Conservation (phyloP, 1,140 invertebrate species). For the Tetramorium alpestre region DNA sequence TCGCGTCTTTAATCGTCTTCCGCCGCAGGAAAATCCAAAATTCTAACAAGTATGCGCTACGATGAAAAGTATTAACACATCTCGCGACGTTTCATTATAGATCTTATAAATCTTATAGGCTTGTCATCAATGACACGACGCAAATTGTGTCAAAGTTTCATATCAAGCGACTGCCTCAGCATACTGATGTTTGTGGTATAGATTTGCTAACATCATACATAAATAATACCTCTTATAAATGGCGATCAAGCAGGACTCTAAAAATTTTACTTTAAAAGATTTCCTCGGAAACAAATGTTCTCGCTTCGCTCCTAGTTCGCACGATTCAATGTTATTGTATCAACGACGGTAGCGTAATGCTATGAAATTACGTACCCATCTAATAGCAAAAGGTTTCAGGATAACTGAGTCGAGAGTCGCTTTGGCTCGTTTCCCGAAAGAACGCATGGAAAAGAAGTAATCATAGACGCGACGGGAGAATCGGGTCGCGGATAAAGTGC, state of each 20-base stretch:
- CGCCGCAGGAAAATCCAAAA: not conserved
- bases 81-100: not conserved
- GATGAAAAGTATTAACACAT: not conserved
- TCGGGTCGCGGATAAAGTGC: slow-evolving; percentile 47
- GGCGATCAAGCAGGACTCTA: not conserved
- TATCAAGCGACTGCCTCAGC: not conserved
- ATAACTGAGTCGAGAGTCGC: slow-evolving; percentile 30
- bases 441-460: slow-evolving; percentile 47
- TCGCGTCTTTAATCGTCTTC: not conserved
- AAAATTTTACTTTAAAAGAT: not conserved
- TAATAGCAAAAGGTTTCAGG: slow-evolving; percentile 10
- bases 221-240: not conserved
- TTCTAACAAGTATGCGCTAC: not conserved
- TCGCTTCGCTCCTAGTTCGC: not conserved
- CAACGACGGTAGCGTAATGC: slow-evolving; percentile 36
- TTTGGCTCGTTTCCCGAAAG: slow-evolving; percentile 43
- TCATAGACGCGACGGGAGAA: slow-evolving; percentile 51
- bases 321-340: slow-evolving; percentile 44
- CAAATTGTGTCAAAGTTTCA: not conserved
- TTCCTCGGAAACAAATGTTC: slow-evolving; percentile 6
- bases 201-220: not conserved
- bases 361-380: slow-evolving; percentile 21
- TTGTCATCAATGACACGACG: not conserved
- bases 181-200: not conserved
- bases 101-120: no score